phyloP scores from a whole-genome alignment of 2,113 vertebrate genomes.

The Phycodurus eques region DNA sequence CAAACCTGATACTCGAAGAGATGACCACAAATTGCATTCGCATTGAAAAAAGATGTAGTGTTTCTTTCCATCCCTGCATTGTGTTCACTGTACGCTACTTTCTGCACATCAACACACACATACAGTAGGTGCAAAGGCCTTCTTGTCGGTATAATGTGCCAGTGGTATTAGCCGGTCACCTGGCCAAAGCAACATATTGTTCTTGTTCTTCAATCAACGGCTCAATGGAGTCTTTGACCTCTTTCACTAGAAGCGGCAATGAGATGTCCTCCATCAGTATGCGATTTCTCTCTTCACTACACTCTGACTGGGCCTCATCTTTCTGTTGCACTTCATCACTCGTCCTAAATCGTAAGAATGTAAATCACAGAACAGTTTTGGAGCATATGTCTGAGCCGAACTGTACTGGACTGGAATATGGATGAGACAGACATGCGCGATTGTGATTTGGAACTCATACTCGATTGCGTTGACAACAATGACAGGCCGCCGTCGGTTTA shows the following conservation, averaged over 20 bases:
- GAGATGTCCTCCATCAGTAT: conserved; percentile 44
- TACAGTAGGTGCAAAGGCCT: not conserved
- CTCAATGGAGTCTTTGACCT: conserved; percentile 47
- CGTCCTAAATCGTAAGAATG: not conserved
- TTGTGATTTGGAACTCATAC: conserved; percentile 17
- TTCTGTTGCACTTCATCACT: conserved; percentile 5
- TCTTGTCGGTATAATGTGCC: not conserved
- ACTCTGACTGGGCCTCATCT: conserved; percentile 21
- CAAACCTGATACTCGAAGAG: conserved; percentile 73
- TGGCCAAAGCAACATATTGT: conserved; percentile 62
- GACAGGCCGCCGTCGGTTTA: conserved; percentile 76
- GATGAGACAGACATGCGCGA: too few species aligned
- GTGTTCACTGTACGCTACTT: not conserved
- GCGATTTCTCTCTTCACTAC: conserved; percentile 24
- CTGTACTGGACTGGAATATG: too few species aligned
- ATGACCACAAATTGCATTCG: not conserved
- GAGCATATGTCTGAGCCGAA: not conserved
- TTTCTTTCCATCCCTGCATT: not conserved
- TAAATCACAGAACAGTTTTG: not conserved
- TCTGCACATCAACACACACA: not conserved
- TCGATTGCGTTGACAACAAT: conserved; percentile 75
- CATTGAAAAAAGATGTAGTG: not conserved
- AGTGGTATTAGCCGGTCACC: conserved; percentile 29
- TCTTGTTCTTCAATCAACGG: conserved; percentile 49
- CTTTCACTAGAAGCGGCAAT: conserved; percentile 51